Evolutionary conservation across 2,113 vertebrate species (phyloP), one percentile per base, ranked within the genome.

Genomic region (Chauna torquata): DNA sequence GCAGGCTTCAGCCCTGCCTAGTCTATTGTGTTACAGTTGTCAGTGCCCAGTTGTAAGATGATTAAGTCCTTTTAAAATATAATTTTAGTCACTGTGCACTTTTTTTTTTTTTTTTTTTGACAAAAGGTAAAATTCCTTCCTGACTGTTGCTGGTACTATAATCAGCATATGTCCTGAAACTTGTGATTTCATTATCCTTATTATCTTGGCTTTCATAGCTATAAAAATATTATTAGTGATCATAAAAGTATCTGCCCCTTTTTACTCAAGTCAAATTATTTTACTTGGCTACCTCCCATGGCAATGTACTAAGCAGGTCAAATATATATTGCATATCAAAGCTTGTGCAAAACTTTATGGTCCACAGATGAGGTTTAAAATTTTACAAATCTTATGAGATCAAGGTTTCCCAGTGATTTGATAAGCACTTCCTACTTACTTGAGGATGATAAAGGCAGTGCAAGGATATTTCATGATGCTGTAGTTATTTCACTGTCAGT

Each of bases 161-260:
- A 94, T 90, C 94, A 90, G 42, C 58, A 97, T 95, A 93, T 91
- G n/a, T 87, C 47, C 81, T 90, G 66, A 94, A 96, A 90, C 1
- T 8, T 77, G n/a, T 77, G 42, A 82, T 93, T 91, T 95, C 64
- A 95, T 96, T 97, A 93, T 91, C 62, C 89, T 94, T 96, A 96
- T 85, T 96, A 95, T 94, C 90, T 94, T 93, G 74, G 61, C 72
- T 96, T 95, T 94, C 82, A 91, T 83, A 90, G 79, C 70, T 88
- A 75, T 96, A 97, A 96, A 97, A 96, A 95, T 95, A 66, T 95
- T 95, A 96, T 96, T 96, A 94, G 81, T 69, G 68, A 95, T 90
- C 95, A 88, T 97, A 96, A 97, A 97, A 95, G 36, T 96, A 95
- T 92, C 91, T 96, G 77, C 36, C 74, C 85, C 55, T 94, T 97